Percentiles rank a stretch among this genome's conserved stretches.
Evolutionary conservation across 2,888 invertebrate genomes (phyloP).

Genomic region (Apamea monoglypha): DNA sequence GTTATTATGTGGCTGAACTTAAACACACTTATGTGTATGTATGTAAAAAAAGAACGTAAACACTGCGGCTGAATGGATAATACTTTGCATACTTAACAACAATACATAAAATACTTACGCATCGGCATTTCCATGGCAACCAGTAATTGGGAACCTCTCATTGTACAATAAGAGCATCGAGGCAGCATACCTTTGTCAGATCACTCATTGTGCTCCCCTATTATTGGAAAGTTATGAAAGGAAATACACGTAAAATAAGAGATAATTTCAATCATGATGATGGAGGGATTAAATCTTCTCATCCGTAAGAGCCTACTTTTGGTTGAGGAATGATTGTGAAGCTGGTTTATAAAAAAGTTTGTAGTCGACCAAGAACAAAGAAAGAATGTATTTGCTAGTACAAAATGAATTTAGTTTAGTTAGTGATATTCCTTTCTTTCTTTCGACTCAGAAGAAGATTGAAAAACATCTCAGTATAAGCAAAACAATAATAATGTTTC

Average conservation of each 20-base stretch:
- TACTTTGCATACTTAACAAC: conserved; percentile 49
- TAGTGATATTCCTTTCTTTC: not conserved
- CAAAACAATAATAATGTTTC: conserved; percentile 11
- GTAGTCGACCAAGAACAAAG: not conserved
- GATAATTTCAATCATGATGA: conserved; percentile 53
- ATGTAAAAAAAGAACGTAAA: conserved; percentile 17
- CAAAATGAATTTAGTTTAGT: not conserved
- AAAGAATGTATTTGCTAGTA: not conserved
- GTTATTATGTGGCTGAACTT: too few species aligned
- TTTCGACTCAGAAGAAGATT: not conserved
- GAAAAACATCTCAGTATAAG: not conserved
- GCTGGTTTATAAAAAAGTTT: conserved; percentile 10
- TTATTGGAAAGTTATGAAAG: conserved; percentile 56
- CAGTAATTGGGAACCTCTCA: conserved; percentile 67
- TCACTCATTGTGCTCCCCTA: conserved; percentile 56
- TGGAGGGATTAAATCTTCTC: conserved; percentile 35
- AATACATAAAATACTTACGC: conserved; percentile 54
- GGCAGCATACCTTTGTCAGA: conserved; percentile 54
- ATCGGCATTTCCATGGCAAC: conserved; percentile 54
- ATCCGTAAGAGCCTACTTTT: conserved; percentile 21
- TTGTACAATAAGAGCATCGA: conserved; percentile 60
- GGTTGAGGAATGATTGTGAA: conserved; percentile 5
- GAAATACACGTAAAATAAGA: conserved; percentile 59
- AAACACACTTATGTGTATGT: not conserved
- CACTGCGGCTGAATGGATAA: conserved; percentile 33